Base-by-base conservation (phyloP, 2,797 vertebrate species). In the Cyprinodon diabolis region DNA sequence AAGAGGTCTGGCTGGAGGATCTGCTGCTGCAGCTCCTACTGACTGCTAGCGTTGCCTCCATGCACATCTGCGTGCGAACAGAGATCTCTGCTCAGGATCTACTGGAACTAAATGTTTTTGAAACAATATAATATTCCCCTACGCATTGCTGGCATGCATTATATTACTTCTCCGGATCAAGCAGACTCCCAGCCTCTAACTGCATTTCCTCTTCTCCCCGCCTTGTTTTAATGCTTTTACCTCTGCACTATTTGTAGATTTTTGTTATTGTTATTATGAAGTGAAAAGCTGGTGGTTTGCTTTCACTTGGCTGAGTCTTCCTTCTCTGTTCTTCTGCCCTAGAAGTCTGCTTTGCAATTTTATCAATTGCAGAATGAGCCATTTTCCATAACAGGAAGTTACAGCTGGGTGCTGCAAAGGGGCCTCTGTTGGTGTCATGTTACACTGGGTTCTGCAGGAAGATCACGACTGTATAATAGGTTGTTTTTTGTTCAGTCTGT, bases 101-200 rank as follows among this genome's bases (percentile, higher is more conserved):
- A 79, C 86, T 93, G 91, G 91, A 94, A 93, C 90, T 92, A 93
- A 92, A 94, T 93, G 92, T 90, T 94, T 94, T 93, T 84, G 91
- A 87, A 93, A 93, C 91, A 89, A 93, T 92, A 93, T 93, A 92
- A 84, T 93, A 91, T 92, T 91, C 91, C 91, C 90, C 79, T 77
- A 86, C 91, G 92, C 91, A 89, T 90, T 82, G 87, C 91, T 91
- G 87, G 86, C 90, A 92, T 92, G 91, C 86, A 90, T 92, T 86
- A 86, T 84, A 78, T 84, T 82, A 77, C 71, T 71, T 68, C 82
- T 73, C 82, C 2, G 68, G 52, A 37, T 62, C 69, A 88, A 87
- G 90, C 88, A 68, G 75, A 12, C 73, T 4, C 85, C 86, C 90
- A 89, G 54, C 67, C 71, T 13, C 60, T 89, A 88, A 90, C 90